Evolutionary conservation across 2,888 invertebrate genomes (phyloP), one percentile per base, ranked within the genome.

Genomic region (Mythimna vitellina): DNA sequence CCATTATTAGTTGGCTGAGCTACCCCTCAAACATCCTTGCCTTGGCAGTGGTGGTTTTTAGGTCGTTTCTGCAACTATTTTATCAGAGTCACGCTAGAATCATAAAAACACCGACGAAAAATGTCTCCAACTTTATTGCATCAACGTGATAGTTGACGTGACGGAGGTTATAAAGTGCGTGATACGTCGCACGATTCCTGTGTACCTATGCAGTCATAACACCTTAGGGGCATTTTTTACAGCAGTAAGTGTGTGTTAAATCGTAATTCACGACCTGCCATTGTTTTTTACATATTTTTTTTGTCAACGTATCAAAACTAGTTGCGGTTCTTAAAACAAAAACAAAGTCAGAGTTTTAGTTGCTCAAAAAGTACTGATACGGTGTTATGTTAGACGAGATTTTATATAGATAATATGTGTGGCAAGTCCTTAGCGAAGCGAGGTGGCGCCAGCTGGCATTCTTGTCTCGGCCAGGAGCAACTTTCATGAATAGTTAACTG

Each of bases 401-500:
- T 84, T 73, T 65, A 77, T 76, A 71, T 76, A 74, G 73, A 85
- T 71, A 85, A 77, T 81, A 78, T 81, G 81, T 74, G 84, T 78
- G 83, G 57, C 68, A 64, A 81, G 84, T 83, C 82, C 84, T 85
- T 85, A 85, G 68, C 81, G 82, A 66, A 65, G 73, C 80, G 67
- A 71, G 73, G 86, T 91, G 95, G 95, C 95, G 95, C 95, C 95
- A 91, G 90, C 90, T 91, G 86, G 88, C 93, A 95, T 95, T 95
- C 95, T 93, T 91, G 92, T 83, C 87, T 87, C 88, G 83, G 87
- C 85, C 89, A 89, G 90, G 92, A 92, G 92, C 95, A 94, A 95
- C 95, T 95, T 95, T 95, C 95, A 93, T 95, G 94, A 94, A 94
- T 94, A 94, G 92, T 91, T 90, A 93, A 93, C 93, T 87, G 92